Evolutionary conservation across 2,797 vertebrate genomes (phyloP).

Genomic region (Hemitrygon akajei): DNA sequence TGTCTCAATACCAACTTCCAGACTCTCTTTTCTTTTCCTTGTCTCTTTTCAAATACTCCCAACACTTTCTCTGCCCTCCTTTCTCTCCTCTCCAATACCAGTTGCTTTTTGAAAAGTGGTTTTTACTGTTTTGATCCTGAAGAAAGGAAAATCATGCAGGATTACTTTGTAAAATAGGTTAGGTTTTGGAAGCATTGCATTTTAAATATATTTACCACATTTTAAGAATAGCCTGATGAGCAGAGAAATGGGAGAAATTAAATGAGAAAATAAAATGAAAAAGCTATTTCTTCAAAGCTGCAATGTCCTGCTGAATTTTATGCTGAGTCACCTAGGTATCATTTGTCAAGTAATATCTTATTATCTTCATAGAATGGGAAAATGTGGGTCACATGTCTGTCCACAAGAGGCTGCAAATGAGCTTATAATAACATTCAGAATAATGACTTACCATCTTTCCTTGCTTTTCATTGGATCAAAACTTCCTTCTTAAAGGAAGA

Average conservation of each 20-base stretch:
- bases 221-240: not conserved
- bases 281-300: not conserved
- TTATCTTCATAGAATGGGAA: not conserved
- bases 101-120: not conserved
- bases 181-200: not conserved
- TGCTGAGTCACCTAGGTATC: not conserved
- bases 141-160: not conserved
- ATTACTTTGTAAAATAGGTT: not conserved
- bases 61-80: not conserved
- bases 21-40: not conserved
- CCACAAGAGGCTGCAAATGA: too few relatives aligned
- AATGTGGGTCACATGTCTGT: not conserved
- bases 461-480: not conserved
- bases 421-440: not conserved
- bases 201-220: not conserved
- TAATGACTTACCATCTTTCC: not conserved
- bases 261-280: not conserved
- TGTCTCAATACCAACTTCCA: too few relatives aligned
- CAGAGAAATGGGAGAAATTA: not conserved
- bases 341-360: not conserved
- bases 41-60: not conserved
- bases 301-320: constrained; percentile 5
- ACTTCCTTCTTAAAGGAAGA: not conserved
- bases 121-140: not conserved
- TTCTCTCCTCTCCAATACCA: not conserved